Base-by-base conservation (phyloP, 1,140 invertebrate species). In the Apis mellifera region DNA sequence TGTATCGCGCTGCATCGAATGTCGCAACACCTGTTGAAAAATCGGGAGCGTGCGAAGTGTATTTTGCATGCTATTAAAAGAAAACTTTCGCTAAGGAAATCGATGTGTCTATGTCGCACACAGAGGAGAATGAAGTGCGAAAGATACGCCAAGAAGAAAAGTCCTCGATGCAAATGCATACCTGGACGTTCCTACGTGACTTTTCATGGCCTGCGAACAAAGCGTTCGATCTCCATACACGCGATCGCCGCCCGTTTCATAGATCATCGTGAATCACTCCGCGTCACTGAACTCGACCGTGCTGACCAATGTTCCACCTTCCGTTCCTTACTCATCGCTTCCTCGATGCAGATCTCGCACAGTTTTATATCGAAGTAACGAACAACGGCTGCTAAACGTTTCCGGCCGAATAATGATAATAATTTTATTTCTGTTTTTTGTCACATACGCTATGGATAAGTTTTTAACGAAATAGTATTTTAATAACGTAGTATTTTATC, bases 231-330 rank as follows among this genome's bases (percentile, higher is more conserved):
- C 68, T 48, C 66, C 72, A 82, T 86, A 75, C 70, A 54, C 55
- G 70, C 60, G 65, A 86, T 77, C 84, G 52, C 7, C 32, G n/a
- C 8, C 26, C 26, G 70, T 80, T 65, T 78, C 55, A 55, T 78
- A 68, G 75, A 78, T 85, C 69, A 62, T 48, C 54, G 71, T 86
- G 85, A 86, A 83, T 86, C 86, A 87, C 13, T 52, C 32, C 71
- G 84, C 74, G 73, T 60, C 68, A 60, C 59, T 69, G 62, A 83
- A 76, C 70, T 17, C 66, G 26, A 13, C 42, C 60, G 11, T 15
- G 19, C 26, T 50, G 32, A 66, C 79, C 64, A 75, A 32, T 64
- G 64, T 52, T 81, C 73, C 68, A 81, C 85, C 75, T 72, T 81
- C 82, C 68, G 32, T 66, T 32, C 8, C 54, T 83, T 88, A 83